Evolutionary conservation across 2,113 vertebrate genomes (phyloP).

Genomic region (Struthidea cinerea): DNA sequence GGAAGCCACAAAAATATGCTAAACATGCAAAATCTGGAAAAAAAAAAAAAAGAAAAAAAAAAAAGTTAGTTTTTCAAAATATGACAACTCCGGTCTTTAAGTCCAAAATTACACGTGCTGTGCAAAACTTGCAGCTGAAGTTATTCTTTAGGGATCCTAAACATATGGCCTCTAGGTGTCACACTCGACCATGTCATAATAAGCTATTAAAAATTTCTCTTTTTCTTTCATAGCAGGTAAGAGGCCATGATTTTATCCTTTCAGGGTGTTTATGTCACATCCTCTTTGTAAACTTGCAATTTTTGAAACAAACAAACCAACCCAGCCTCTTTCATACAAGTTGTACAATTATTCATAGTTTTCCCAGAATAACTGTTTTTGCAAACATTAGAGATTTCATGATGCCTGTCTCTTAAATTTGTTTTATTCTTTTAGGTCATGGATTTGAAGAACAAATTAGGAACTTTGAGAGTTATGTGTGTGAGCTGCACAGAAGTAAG

Average conservation of each 20-base stretch:
- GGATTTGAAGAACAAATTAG: neutral
- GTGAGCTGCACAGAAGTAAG: neutral
- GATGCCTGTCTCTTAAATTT: neutral
- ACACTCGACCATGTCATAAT: conserved; percentile 50
- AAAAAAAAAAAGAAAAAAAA: neutral
- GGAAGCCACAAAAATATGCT: neutral
- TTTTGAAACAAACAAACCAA: neutral
- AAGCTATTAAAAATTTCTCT: neutral
- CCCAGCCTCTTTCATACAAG: neutral
- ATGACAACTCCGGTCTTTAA: neutral
- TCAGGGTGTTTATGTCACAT: neutral
- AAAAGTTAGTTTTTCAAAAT: neutral
- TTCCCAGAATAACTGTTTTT: neutral
- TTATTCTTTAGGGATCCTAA: neutral
- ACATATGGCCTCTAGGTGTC: conserved; percentile 74
- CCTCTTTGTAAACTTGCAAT: neutral
- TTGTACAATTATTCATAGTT: neutral
- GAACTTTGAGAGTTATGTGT: neutral
- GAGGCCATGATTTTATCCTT: neutral
- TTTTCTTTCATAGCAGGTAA: neutral
- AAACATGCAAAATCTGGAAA: neutral
- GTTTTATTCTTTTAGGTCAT: neutral
- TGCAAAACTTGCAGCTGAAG: neutral
- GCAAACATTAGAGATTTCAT: neutral
- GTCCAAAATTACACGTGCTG: neutral